Conservation (phyloP, 2,113 vertebrate species). For the Ictalurus punctatus region DNA sequence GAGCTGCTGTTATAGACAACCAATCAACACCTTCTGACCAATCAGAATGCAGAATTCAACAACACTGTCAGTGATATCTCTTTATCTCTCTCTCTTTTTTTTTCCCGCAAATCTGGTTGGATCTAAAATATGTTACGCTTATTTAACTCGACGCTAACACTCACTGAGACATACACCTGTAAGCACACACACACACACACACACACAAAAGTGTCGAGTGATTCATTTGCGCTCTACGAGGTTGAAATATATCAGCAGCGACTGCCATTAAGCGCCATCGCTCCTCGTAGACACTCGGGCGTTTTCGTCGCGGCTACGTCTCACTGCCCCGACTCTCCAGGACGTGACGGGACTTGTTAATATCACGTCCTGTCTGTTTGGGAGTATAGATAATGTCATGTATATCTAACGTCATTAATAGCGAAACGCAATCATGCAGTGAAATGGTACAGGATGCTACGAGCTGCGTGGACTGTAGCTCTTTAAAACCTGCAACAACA, state of each 20-base stretch:
- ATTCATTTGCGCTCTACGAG: constrained; percentile 12
- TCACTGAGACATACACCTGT: not conserved
- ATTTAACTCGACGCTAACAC: not conserved
- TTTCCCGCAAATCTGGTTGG: too few relatives aligned
- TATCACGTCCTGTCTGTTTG: not conserved
- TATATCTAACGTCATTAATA: not conserved
- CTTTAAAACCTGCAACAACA: not conserved
- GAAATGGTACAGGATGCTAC: not conserved
- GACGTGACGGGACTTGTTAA: constrained; percentile 12
- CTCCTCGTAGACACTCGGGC: not conserved
- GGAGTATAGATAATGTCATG: not conserved
- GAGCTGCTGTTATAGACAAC: not conserved
- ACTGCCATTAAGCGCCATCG: constrained; percentile 13
- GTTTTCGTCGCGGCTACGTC: not conserved
- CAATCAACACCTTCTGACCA: not conserved
- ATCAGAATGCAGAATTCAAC: not conserved
- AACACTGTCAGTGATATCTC: not conserved
- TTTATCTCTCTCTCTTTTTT: not conserved
- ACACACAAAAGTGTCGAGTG: not conserved
- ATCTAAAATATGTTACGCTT: not conserved
- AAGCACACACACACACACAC: constrained; percentile 21
- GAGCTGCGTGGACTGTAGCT: not conserved
- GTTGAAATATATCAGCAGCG: constrained; percentile 22
- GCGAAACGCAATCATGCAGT: not conserved
- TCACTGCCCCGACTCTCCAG: too few relatives aligned